A percentile compares a stretch with the other conserved stretches of the same genome.
These are phyloP conservation scores for Phengaris alcon DNA, from an alignment of 2,888 invertebrate genomes.

Conservation along the genomic window DNA sequence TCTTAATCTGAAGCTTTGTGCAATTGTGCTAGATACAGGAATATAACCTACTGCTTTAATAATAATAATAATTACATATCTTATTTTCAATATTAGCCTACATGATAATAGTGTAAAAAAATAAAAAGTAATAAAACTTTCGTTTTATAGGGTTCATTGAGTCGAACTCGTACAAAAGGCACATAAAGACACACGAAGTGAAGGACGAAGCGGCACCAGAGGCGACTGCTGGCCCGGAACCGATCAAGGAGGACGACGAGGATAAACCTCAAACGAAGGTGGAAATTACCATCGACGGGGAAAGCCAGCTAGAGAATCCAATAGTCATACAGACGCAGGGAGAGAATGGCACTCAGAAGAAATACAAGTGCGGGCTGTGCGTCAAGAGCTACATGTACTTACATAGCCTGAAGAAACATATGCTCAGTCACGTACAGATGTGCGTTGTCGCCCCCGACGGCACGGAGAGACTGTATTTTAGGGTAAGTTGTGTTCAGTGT, in stretches of 20 bases:
- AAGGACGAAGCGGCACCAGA: conserved; percentile 41
- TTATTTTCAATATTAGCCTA: no score
- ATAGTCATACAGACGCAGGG: conserved; percentile 22
- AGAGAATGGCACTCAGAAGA: conserved; percentile 45
- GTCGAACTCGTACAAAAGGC: conserved; percentile 66
- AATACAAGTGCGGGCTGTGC: conserved; percentile 68
- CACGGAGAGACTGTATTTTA: conserved; percentile 40
- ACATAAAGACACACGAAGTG: conserved; percentile 62
- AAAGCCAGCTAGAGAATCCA: conserved; percentile 32
- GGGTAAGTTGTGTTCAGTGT: conserved; percentile 33
- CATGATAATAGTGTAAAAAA: no score
- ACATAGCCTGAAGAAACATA: conserved; percentile 73
- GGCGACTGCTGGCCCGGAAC: conserved; percentile 28
- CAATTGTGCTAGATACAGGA: no score
- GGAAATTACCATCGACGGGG: conserved; percentile 27
- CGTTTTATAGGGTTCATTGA: conserved; percentile 60
- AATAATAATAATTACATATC: no score
- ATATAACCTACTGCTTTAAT: no score
- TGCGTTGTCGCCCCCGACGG: conserved; percentile 41
- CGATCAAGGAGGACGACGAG: conserved; percentile 26
- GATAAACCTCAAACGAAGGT: conserved; percentile 32
- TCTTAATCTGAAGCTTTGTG: no score
- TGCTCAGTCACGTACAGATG: conserved; percentile 65
- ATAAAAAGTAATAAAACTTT: background rate
- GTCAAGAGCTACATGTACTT: conserved; percentile 73